Evolutionary conservation across 2,797 vertebrate species (phyloP).

Genomic region (Myotis pilosus): DNA sequence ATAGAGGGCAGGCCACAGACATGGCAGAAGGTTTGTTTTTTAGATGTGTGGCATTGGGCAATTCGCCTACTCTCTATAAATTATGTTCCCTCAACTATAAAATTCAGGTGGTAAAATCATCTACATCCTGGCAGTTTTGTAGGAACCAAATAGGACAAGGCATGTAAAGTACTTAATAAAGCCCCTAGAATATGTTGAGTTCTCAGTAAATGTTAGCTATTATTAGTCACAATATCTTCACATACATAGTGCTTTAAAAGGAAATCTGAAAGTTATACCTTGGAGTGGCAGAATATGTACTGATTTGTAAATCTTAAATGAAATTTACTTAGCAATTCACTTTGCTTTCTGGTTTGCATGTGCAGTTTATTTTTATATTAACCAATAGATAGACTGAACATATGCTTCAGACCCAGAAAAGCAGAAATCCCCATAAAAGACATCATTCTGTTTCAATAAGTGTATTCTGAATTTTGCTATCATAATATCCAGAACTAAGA

Average conservation of each 20-base stretch:
- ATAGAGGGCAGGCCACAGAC: not conserved
- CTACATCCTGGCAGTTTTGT: not conserved
- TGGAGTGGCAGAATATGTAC: not conserved
- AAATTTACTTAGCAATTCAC: conserved; percentile 33
- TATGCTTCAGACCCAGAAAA: not conserved
- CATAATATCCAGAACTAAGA: not conserved
- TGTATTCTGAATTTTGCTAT: not conserved
- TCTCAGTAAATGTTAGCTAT: conserved; percentile 1
- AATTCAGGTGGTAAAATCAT: conserved; percentile 26
- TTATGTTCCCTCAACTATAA: not conserved
- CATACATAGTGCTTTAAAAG: not conserved
- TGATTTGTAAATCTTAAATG: not conserved
- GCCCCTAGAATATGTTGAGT: not conserved
- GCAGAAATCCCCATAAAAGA: not conserved
- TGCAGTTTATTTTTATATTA: conserved; percentile 32
- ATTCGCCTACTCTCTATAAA: conserved; percentile 19
- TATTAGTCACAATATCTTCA: conserved; percentile 25
- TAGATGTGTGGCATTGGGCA: not conserved
- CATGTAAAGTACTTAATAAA: not conserved
- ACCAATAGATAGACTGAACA: not conserved
- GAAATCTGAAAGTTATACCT: conserved; percentile 3
- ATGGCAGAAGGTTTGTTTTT: not conserved
- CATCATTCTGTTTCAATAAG: not conserved
- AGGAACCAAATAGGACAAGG: not conserved
- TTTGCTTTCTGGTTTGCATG: not conserved